Evolutionary conservation across 2,797 vertebrate species (phyloP).

Genomic region (Macrochelys suwanniensis): DNA sequence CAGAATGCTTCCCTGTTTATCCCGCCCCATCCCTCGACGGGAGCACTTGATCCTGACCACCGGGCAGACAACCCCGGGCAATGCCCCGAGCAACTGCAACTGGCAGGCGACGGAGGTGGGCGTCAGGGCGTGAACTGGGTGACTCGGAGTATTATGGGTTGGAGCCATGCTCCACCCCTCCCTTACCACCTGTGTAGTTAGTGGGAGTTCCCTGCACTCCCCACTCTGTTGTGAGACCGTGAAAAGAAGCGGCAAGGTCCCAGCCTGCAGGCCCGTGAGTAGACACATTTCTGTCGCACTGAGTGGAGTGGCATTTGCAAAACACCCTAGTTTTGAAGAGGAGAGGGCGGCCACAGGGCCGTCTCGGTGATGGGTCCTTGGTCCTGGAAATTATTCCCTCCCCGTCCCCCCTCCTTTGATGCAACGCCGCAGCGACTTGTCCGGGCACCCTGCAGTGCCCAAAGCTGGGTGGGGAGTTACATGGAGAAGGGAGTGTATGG

Average conservation of each 20-base stretch:
- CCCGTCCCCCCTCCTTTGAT: too few species aligned
- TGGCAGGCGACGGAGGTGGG: neutral
- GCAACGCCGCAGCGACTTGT: neutral
- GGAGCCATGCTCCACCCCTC: neutral
- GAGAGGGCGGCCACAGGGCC: too few species aligned
- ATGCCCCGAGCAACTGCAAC: neutral
- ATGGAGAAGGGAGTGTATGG: neutral
- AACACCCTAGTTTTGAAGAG: too few species aligned
- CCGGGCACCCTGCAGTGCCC: too few species aligned
- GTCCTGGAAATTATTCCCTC: neutral
- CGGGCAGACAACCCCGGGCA: neutral
- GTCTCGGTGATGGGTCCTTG: neutral
- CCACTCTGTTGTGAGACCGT: too few species aligned
- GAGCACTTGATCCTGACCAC: neutral
- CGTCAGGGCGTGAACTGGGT: neutral
- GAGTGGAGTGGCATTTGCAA: too few species aligned
- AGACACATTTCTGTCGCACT: neutral
- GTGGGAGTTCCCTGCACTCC: neutral
- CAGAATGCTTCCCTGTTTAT: neutral
- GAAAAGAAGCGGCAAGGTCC: neutral
- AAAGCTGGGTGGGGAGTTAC: neutral
- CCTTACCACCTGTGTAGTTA: neutral
- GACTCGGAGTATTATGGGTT: neutral
- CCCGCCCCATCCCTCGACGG: too few species aligned
- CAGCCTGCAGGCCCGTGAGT: neutral